Evolutionary conservation across 1,140 invertebrate genomes (phyloP).

Genomic region (Heliconius eleuchia): DNA sequence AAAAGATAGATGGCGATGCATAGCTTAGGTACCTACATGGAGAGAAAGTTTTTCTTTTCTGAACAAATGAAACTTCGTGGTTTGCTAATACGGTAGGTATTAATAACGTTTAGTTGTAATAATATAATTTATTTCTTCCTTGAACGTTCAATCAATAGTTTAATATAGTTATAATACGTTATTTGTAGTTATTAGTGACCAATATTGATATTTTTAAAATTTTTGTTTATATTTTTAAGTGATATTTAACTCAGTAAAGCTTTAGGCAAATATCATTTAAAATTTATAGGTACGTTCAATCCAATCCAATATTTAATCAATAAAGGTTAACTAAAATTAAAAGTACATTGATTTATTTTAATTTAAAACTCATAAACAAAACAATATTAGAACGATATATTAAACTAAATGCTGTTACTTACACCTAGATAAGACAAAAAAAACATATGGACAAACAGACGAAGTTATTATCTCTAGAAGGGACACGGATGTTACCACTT

Average conservation of each 20-base stretch:
- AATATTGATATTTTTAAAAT: neutral
- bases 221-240: neutral
- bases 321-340: too few species aligned
- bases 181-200: too few species aligned
- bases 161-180: neutral
- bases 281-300: neutral
- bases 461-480: neutral
- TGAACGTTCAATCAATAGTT: neutral
- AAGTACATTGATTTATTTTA: too few species aligned
- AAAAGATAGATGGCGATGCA: slow-evolving; percentile 81
- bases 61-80: slow-evolving; percentile 69
- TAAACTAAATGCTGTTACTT: neutral
- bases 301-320: neutral
- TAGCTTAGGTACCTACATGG: slow-evolving; percentile 62
- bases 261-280: neutral
- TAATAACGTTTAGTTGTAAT: slow-evolving; percentile 68
- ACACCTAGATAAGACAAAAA: neutral
- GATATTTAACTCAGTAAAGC: neutral
- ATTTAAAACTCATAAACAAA: too few species aligned
- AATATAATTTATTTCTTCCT: neutral
- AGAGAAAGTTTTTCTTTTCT: slow-evolving; percentile 75
- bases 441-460: neutral
- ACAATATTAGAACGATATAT: neutral
- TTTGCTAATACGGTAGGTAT: slow-evolving; percentile 51
- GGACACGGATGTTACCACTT: slow-evolving; percentile 5